Conservation (phyloP, 2,113 vertebrate genomes). For the Apteryx mantelli region DNA sequence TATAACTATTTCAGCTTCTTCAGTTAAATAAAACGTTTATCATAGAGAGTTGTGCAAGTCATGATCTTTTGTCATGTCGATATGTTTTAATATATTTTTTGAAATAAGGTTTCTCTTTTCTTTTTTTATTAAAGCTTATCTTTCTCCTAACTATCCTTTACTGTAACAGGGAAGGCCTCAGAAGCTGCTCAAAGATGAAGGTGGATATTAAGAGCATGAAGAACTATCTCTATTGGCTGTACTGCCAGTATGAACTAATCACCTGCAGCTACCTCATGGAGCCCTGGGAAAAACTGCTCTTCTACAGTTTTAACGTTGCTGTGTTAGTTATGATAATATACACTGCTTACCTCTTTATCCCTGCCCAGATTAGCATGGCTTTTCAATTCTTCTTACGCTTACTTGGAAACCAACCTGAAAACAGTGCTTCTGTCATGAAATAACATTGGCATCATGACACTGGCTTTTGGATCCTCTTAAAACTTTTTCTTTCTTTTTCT, state of each 20-base stretch:
- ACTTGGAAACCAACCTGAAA: constrained; percentile 79
- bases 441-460: constrained; percentile 21
- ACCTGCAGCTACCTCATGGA: constrained; percentile 94
- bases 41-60: too few relatives aligned
- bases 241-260: constrained; percentile 96
- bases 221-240: constrained; percentile 90
- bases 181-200: neutral
- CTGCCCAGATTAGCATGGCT: constrained; percentile 82
- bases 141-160: neutral
- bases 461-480: neutral
- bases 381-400: constrained; percentile 85
- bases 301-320: constrained; percentile 86
- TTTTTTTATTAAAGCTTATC: neutral
- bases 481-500: fast-evolving
- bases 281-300: constrained; percentile 92
- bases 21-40: neutral
- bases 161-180: constrained; percentile 7
- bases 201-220: constrained; percentile 85
- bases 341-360: constrained; percentile 86
- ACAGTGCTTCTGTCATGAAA: constrained; percentile 79
- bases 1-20: neutral
- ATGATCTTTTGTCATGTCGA: neutral
- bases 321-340: constrained; percentile 84
- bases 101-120: neutral
- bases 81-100: neutral